Evolutionary conservation across 2,113 vertebrate genomes (phyloP).

Genomic region (Pteronura brasiliensis): DNA sequence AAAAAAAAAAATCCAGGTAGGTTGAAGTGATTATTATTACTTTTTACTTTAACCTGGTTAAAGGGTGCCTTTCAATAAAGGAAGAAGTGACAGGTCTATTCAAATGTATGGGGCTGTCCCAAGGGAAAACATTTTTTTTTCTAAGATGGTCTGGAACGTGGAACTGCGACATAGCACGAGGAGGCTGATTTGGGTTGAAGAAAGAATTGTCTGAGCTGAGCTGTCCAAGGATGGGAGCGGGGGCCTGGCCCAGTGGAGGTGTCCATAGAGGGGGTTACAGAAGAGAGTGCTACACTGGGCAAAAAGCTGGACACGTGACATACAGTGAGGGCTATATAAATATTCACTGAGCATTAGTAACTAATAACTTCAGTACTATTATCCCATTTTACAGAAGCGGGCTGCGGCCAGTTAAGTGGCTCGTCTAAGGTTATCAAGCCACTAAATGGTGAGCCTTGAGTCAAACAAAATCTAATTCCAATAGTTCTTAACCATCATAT

Average conservation of each 20-base stretch:
- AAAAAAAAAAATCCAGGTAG: neutral
- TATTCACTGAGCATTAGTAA: neutral
- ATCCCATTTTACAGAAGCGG: neutral
- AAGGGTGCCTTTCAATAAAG: neutral
- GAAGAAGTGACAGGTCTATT: neutral
- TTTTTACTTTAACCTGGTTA: neutral
- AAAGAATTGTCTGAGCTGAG: neutral
- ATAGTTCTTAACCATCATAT: neutral
- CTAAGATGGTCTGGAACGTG: neutral
- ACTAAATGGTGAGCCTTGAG: neutral
- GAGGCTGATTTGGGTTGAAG: neutral
- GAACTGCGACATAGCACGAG: neutral
- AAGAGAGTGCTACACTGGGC: neutral
- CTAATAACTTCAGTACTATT: neutral
- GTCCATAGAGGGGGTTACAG: accelerated
- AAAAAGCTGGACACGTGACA: neutral
- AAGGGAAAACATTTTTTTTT: neutral
- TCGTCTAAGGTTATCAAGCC: neutral
- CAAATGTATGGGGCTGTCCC: neutral
- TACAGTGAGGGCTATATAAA: neutral
- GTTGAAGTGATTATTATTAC: neutral
- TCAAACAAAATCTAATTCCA: neutral
- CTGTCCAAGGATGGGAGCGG: neutral
- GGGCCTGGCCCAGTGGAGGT: neutral
- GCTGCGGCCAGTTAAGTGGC: neutral